phyloP scores from a whole-genome alignment of 2,113 vertebrate genomes.

The Herpetotheres cachinnans region DNA sequence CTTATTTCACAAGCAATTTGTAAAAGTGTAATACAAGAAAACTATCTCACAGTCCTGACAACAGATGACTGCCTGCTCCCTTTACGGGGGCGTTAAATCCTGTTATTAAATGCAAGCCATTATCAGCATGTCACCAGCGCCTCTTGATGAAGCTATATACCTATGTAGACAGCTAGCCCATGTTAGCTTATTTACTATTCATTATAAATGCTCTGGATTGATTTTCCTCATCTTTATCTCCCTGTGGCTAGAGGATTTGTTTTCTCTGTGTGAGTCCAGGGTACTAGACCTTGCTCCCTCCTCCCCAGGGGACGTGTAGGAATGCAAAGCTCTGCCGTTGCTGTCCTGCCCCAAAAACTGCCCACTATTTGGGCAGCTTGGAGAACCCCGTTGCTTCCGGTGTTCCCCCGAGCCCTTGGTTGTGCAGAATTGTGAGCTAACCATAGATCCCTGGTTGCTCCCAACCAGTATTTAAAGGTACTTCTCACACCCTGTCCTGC shows the following conservation, averaged over 20 bases:
- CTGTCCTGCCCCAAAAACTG: background rate
- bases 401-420: background rate
- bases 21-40: background rate
- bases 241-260: background rate
- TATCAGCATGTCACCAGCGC: background rate
- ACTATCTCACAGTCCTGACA: background rate
- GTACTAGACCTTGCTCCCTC: background rate
- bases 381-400: background rate
- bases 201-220: background rate
- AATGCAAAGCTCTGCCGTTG: background rate
- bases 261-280: background rate
- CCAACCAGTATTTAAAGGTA: background rate
- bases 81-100: background rate
- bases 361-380: too few relatives aligned
- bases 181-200: background rate
- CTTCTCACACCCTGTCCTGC: background rate
- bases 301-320: background rate
- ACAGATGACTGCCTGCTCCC: background rate
- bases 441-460: background rate
- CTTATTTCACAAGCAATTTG: background rate
- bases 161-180: background rate
- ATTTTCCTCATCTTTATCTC: background rate
- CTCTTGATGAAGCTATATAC: background rate
- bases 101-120: constrained; percentile 21
- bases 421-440: background rate